Evolutionary conservation across 2,113 vertebrate species (phyloP), one percentile per base, ranked within the genome.

Genomic region (Xiphias gladius): DNA sequence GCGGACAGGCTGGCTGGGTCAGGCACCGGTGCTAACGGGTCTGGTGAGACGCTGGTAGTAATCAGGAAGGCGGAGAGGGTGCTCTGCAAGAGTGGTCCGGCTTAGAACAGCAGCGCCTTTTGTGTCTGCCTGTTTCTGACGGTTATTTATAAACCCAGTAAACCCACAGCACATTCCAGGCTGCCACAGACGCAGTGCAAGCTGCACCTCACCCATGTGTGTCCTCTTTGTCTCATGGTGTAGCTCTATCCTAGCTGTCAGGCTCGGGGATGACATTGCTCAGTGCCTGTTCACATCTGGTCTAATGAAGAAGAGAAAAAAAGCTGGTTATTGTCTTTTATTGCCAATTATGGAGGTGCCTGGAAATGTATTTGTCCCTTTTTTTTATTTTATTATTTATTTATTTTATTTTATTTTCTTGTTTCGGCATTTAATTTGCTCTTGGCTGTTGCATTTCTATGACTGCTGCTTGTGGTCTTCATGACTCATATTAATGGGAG

Each of bases 91-190:
- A 87, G 83, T 5, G 69, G 75, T 71, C 62, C 39, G 17, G 55
- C 86, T 84, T 35, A 64, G 86, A 93, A 94, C 92, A 94, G 91
- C 92, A 77, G 89, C 14, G 77, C 79, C 94, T 94, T 93, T 95
- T 94, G 92, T 95, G 90, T 94, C 90, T 94, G 86, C 70, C 79
- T 58, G 57, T 88, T 89, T 91, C 86, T 57, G 86, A 69, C 67
- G 62, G 93, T 94, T 94, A 94, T 95, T 94, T 94, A 93, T 95
- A 94, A 94, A 94, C 83, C 84, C 76, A 83, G 91, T 87, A 89
- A 92, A 93, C 85, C 88, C 89, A 73, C 85, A 30, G 83, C 70
- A 76, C 93, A 94, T 95, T 95, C 93, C 94, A 76, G 83, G 28
- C 86, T 57, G 78, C 89, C 87, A 73, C 84, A 87, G 78, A 80